Evolutionary conservation across 2,113 vertebrate genomes (phyloP).

Genomic region (Irena cyanogastra): DNA sequence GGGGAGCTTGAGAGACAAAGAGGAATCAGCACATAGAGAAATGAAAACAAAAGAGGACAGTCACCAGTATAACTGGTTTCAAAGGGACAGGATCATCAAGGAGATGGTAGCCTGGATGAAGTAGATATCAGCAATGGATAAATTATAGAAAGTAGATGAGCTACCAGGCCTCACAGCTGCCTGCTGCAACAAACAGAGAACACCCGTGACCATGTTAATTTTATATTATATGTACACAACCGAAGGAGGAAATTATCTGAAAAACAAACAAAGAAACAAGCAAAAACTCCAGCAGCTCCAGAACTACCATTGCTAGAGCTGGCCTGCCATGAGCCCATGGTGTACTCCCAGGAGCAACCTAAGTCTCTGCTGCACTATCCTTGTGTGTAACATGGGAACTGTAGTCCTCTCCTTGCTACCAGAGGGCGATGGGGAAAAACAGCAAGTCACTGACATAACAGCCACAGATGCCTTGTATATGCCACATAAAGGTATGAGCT

Average conservation of each 20-base stretch:
- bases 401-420: neutral
- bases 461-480: neutral
- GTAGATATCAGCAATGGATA: neutral
- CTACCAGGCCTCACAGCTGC: neutral
- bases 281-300: neutral
- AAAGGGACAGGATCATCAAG: slow-evolving; percentile 23
- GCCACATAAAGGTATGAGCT: neutral
- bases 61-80: slow-evolving; percentile 40
- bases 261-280: neutral
- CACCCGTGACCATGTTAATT: neutral
- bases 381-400: neutral
- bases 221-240: neutral
- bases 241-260: neutral
- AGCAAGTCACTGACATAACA: neutral
- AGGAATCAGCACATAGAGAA: slow-evolving; percentile 50
- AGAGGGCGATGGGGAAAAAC: neutral
- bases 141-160: neutral
- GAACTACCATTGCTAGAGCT: neutral
- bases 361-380: neutral
- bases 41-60: slow-evolving; percentile 52
- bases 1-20: slow-evolving; percentile 54
- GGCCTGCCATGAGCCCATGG: neutral
- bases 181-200: neutral
- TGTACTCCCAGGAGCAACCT: neutral
- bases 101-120: neutral